Base-by-base conservation (phyloP, 2,797 vertebrate genomes). In the Melanotaenia trifasciata region DNA sequence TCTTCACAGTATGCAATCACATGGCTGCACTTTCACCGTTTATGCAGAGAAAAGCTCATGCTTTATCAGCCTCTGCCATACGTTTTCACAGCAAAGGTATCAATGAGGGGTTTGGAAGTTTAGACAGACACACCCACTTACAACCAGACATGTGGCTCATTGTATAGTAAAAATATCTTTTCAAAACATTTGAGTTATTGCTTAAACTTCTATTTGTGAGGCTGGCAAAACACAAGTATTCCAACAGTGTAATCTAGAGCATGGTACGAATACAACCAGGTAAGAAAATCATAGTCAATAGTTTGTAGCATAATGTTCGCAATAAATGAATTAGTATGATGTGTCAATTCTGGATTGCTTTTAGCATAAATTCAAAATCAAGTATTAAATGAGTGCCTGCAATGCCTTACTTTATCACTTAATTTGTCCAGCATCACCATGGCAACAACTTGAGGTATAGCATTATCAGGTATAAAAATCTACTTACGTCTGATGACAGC, bases 21-120 rank as follows among this genome's bases (percentile, higher is more conserved):
- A 58, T 56, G 33, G 76, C 54, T 74, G 68, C 69, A 72, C 47
- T 80, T 54, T 78, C 51, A 79, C 64, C 73, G 71, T 68, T 70
- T 61, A 75, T 62, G 78, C 61, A 74, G 70, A 54, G 51, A 74
- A 84, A 67, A 26, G 10, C 62, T 84, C 74, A 80, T 79, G 87
- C 84, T 69, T 79, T 50, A 66, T 40, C 45, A 72, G 64, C 64
- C 64, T 88, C 66, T 76, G 57, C 75, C 62, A 72, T 63, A 76
- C 73, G 61, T 71, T 79, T 51, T 76, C 47, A 83, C 28, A 78
- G 57, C 51, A 74, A 78, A 81, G 45, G 54, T 65, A 57, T 83
- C 62, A 28, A 73, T 26, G 28, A 62, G 74, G 64, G 40, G 28
- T 66, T 58, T 24, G 35, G 71, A 57, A 60, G 63, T 72, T 66